Base-by-base conservation (phyloP, 2,888 invertebrate genomes). In the Andrena hattorfiana region DNA sequence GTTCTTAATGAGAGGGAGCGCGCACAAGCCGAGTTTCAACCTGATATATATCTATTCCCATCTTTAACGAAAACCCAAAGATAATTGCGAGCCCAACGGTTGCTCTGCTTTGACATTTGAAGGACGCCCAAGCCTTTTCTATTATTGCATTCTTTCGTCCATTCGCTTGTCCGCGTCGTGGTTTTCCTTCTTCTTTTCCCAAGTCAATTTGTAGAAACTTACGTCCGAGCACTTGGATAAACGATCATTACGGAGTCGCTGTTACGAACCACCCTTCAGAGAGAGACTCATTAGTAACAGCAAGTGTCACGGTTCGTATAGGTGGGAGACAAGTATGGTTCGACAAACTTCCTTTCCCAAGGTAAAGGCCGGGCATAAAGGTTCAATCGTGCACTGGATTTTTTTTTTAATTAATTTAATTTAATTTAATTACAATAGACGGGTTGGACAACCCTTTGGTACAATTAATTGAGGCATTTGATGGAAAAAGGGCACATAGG, bases 281-380 rank as follows among this genome's bases (percentile, higher is more conserved):
- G 67, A 66, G 74, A 54, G 42, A 87, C 78, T 85, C 88, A 88
- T 88, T 86, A 85, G 82, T 75, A 80, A 56, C 35, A 62, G 69
- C 66, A 78, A 88, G 77, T 71, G 83, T 85, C 85, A 76, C 71
- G 81, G 83, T 80, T 84, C 84, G 79, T 76, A 76, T 54, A 26
- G 72, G 59, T 35, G 66, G 68, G 10, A 54, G 84, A 86, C 83
- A 78, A 63, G 35, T 63, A 79, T 59, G 81, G 70, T 85, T 85
- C 70, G 76, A 80, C 70, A 42, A 83, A 85, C 78, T 80, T 74
- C 64, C 8, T 66, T 72, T 60, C 49, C 42, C 56, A 28, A 67
- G n/a, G 23, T 30, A 42, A 49, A 20, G 64, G 4, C 63, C 56
- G 4, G 2, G 10, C 48, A 3, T 13, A 20, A 54, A 51, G 26